These are phyloP conservation scores for Agonopterix alstromeriana DNA, from an alignment of 2,888 invertebrate genomes.

Conservation along the genomic window DNA sequence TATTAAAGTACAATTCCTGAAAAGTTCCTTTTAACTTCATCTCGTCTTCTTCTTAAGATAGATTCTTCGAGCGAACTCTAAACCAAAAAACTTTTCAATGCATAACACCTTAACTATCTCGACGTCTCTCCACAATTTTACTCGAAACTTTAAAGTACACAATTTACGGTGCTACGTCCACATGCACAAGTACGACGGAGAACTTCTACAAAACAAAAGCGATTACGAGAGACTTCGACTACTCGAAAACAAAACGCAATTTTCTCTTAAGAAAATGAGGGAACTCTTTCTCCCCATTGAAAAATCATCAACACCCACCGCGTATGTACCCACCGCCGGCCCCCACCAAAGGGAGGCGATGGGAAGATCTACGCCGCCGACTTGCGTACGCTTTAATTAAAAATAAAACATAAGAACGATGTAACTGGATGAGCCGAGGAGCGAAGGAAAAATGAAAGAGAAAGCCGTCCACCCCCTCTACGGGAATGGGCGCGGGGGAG, in stretches of 20 bases:
- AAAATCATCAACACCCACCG: slow-evolving; percentile 77
- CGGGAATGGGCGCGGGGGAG: slow-evolving; percentile 32
- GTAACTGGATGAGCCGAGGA: slow-evolving; percentile 77
- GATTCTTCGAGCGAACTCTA: slow-evolving; percentile 6
- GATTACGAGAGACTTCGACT: slow-evolving; percentile 76
- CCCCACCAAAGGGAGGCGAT: slow-evolving; percentile 36
- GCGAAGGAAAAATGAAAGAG: slow-evolving; percentile 78
- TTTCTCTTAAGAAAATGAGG: slow-evolving; percentile 78
- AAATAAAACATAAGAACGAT: slow-evolving; percentile 78
- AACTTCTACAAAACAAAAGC: slow-evolving; percentile 73
- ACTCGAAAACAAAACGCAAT: slow-evolving; percentile 77
- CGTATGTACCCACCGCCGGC: slow-evolving; percentile 51
- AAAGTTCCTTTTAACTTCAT: not conserved
- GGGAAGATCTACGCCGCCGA: slow-evolving; percentile 72
- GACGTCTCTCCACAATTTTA: slow-evolving; percentile 46
- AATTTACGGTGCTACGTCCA: slow-evolving; percentile 60
- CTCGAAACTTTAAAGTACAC: slow-evolving; percentile 66
- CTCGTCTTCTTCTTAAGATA: slow-evolving; percentile 9
- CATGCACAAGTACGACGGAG: slow-evolving; percentile 55
- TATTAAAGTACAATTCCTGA: not conserved
- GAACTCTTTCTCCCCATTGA: slow-evolving; percentile 78
- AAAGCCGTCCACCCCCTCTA: slow-evolving; percentile 67
- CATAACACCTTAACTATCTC: slow-evolving; percentile 50
- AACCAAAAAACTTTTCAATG: slow-evolving; percentile 29
- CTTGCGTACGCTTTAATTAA: slow-evolving; percentile 78